These are phyloP conservation scores for Diarsia brunnea DNA, from an alignment of 2,888 invertebrate genomes.

Conservation along the genomic window DNA sequence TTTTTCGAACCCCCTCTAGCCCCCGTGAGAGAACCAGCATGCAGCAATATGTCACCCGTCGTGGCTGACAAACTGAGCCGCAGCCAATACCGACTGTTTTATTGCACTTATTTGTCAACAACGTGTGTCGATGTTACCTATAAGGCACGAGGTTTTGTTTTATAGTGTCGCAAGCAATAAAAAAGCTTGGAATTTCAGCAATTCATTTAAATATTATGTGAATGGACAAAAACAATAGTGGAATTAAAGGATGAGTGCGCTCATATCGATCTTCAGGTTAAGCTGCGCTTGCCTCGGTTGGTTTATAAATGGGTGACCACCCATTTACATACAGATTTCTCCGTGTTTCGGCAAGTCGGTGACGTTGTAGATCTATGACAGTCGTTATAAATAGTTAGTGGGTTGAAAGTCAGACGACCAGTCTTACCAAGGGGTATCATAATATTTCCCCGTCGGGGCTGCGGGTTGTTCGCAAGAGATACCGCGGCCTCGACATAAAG, in stretches of 20 bases:
- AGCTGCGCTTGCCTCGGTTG: no score
- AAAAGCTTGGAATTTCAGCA: no score
- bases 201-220: neutral
- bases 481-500: no score
- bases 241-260: no score
- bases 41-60: constrained; percentile 68
- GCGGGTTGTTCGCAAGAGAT: no score
- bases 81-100: constrained; percentile 81
- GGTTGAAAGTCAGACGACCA: neutral
- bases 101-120: constrained; percentile 83
- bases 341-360: no score
- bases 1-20: constrained; percentile 2
- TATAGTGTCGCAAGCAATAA: neutral
- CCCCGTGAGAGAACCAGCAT: constrained; percentile 20
- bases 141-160: constrained; percentile 4
- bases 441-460: no score
- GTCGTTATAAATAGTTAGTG: neutral
- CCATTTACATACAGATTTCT: no score
- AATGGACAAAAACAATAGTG: no score
- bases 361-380: neutral
- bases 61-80: constrained; percentile 81
- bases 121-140: constrained; percentile 26
- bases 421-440: neutral
- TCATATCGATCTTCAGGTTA: no score
- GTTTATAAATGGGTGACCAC: no score